phyloP scores from a whole-genome alignment of 2,888 invertebrate species.

The Galerucella nymphaeae region DNA sequence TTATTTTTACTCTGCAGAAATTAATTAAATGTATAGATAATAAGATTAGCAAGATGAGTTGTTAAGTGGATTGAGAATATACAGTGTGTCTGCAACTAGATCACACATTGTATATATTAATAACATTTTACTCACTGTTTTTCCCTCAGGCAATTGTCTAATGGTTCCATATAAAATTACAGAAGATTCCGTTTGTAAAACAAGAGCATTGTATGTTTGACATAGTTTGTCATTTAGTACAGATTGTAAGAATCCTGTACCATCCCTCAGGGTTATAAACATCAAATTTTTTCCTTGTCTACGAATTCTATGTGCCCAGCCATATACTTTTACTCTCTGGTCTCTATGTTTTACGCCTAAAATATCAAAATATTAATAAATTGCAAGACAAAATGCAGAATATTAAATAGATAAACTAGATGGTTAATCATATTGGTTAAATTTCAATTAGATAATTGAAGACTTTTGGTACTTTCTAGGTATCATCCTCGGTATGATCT shows the following conservation, averaged over 20 bases:
- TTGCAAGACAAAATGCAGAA: no score
- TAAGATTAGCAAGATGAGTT: no score
- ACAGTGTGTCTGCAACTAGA: no score
- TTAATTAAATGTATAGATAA: no score
- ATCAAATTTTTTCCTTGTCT: conserved; percentile 93
- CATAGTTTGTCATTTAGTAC: conserved; percentile 87
- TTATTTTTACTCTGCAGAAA: no score
- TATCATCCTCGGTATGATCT: no score
- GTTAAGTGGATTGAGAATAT: no score
- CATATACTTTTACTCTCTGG: conserved; percentile 84
- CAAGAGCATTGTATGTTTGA: conserved; percentile 90
- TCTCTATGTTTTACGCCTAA: conserved; percentile 71
- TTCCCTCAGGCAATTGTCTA: conserved; percentile 88
- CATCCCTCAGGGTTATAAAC: conserved; percentile 96
- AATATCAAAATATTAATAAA: conserved; percentile 1
- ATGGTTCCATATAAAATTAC: conserved; percentile 86
- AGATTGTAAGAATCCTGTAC: conserved; percentile 94
- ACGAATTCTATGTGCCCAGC: conserved; percentile 97
- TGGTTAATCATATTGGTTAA: no score
- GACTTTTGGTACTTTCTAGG: no score
- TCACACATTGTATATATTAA: background rate
- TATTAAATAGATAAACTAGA: no score
- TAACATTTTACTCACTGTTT: conserved; percentile 72
- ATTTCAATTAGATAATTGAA: no score
- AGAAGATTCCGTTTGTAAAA: conserved; percentile 90